phyloP scores from a whole-genome alignment of 2,888 invertebrate genomes.

The Congeria kusceri region DNA sequence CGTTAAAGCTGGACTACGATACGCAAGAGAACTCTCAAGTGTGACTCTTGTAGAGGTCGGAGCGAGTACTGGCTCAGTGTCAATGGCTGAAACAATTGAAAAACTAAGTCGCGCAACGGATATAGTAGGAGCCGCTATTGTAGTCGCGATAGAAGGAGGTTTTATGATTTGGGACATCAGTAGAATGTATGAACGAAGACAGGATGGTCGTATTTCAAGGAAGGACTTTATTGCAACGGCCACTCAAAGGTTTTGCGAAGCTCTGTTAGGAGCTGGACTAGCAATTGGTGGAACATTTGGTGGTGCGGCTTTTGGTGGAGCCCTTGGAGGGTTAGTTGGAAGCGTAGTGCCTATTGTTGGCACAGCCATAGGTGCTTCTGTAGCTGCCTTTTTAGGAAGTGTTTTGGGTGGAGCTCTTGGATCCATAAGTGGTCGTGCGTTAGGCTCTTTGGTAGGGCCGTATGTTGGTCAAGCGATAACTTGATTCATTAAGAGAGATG shows the following conservation, averaged over 20 bases:
- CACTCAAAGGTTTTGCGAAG: conserved; percentile 23
- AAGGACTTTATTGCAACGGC: conserved; percentile 18
- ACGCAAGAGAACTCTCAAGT: too few relatives aligned
- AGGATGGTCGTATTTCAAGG: conserved; percentile 1
- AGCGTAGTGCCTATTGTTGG: conserved; percentile 5
- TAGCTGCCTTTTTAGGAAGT: conserved; percentile 29
- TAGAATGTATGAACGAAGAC: conserved; percentile 10
- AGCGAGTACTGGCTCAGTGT: neutral
- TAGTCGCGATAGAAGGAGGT: conserved; percentile 14
- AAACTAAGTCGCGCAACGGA: conserved; percentile 1
- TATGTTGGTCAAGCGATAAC: conserved; percentile 10
- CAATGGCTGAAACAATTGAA: conserved; percentile 21
- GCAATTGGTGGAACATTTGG: neutral
- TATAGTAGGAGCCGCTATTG: conserved; percentile 24
- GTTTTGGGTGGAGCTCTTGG: conserved; percentile 13
- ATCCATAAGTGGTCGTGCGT: conserved; percentile 16
- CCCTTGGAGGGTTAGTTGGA: neutral
- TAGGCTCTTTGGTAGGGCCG: conserved; percentile 25
- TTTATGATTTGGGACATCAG: conserved; percentile 11
- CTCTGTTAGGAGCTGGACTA: conserved; percentile 4
- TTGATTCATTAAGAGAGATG: neutral
- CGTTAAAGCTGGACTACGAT: too few relatives aligned
- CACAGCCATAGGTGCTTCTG: conserved; percentile 1
- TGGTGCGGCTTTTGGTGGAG: neutral
- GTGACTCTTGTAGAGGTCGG: neutral